Evolutionary conservation across 2,888 invertebrate species (phyloP), one percentile per base, ranked within the genome.

Genomic region (Troides aeacus): DNA sequence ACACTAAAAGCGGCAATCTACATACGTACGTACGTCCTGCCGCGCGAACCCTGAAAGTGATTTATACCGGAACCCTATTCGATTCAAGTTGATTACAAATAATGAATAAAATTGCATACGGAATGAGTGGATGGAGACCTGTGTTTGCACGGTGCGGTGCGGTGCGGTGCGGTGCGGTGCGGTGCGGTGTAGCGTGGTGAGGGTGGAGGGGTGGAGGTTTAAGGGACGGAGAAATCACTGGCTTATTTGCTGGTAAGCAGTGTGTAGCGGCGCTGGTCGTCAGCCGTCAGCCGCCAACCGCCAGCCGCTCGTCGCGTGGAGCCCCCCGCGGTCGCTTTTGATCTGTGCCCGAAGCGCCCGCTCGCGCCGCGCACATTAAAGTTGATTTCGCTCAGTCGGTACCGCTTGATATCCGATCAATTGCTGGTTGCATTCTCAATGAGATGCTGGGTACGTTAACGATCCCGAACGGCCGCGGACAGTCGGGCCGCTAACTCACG

Each of bases 31-130:
- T 39, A 39, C 39, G 84, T 90, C 84, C 89, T 87, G 85, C 80
- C 81, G 83, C 82, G 86, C 85, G 87, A 88, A 88, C 89, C 88
- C 90, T 88, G 88, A 92, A 90, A 90, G 90, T 92, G 90, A 91
- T 91, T 90, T 90, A 91, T 89, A 88, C 88, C 77, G 88, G 83
- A 87, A 86, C 88, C 88, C 88, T 87, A 89, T 90, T 88, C 90
- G 86, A 92, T 90, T 91, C 90, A 89, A 91, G 91, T 88, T 88
- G 90, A 91, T 92, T 91, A 92, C 92, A 92, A 92, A 92, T 92
- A 91, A 92, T 92, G 92, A 91, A 91, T 92, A 91, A 92, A 92
- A 92, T 92, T 92, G 92, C 92, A 92, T 92, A 89, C 88, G 89
- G 88, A 92, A 92, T 92, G 91, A 91, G 90, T 82, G 84, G 84